Evolutionary conservation across 1,140 invertebrate species (phyloP).

Genomic region (Anastrepha obliqua): DNA sequence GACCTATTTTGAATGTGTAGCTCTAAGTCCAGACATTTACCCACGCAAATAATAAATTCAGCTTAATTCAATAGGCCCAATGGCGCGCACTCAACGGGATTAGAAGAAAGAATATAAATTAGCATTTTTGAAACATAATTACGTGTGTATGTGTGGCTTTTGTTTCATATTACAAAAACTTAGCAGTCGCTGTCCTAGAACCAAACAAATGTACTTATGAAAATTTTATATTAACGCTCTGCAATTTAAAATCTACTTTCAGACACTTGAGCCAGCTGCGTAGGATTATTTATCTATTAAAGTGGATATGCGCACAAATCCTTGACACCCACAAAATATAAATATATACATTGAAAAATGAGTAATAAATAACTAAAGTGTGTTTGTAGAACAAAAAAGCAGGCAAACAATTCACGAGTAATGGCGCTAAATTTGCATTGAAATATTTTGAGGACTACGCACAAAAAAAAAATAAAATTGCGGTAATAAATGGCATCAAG

Average conservation of each 20-base stretch:
- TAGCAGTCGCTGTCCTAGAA: neutral
- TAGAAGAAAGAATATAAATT: neutral
- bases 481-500: neutral
- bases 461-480: neutral
- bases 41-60: constrained; percentile 20
- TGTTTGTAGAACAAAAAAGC: neutral
- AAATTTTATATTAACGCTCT: neutral
- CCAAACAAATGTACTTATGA: neutral
- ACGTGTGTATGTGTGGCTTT: constrained; percentile 4
- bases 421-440: neutral
- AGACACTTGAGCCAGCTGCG: constrained; percentile 27
- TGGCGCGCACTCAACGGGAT: neutral
- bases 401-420: neutral
- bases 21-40: constrained; percentile 12
- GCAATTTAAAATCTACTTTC: neutral
- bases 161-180: constrained; percentile 28
- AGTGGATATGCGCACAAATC: constrained; percentile 29
- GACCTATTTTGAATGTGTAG: neutral
- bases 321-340: constrained; percentile 19
- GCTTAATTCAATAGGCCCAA: constrained; percentile 22
- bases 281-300: constrained; percentile 18
- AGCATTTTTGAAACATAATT: neutral
- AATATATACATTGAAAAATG: neutral
- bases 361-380: neutral
- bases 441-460: neutral